Conservation (phyloP, 30 jellyfish, hydroid and myxozoan species). For the Aurelia sp. region DNA sequence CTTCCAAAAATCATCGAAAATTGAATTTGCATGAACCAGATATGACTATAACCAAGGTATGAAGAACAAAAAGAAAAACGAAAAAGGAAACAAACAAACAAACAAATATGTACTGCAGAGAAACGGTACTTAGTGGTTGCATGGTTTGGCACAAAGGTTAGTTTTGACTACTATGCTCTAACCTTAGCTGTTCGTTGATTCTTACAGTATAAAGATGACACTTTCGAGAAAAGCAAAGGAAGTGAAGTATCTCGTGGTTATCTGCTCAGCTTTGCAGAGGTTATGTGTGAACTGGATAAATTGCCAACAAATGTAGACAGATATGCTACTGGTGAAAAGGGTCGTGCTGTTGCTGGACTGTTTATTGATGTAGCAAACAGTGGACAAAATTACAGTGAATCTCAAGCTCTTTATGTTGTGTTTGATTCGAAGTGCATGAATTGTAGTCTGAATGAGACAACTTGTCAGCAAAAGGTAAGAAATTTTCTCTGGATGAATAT, state of each 20-base stretch:
- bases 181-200: no score
- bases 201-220: slow-evolving; percentile 15
- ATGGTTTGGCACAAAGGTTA: no score
- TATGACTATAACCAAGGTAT: no score
- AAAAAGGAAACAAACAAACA: no score
- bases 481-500: neutral
- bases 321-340: slow-evolving; percentile 11
- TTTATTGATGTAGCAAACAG: slow-evolving; percentile 78
- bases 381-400: slow-evolving; percentile 57
- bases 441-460: slow-evolving; percentile 53
- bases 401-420: slow-evolving; percentile 51
- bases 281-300: slow-evolving; percentile 69
- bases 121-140: no score
- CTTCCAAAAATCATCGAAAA: no score
- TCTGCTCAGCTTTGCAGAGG: slow-evolving; percentile 85
- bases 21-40: no score
- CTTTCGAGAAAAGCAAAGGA: neutral
- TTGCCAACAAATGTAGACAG: slow-evolving; percentile 53
- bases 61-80: no score
- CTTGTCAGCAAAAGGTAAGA: slow-evolving; percentile 76
- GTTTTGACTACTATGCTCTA: no score
- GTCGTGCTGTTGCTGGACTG: slow-evolving; percentile 82
- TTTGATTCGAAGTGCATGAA: slow-evolving; percentile 93
- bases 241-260: slow-evolving; percentile 34
- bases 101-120: no score